These are phyloP conservation scores for Mugil cephalus DNA, from an alignment of 2,113 vertebrate genomes.

Conservation along the genomic window DNA sequence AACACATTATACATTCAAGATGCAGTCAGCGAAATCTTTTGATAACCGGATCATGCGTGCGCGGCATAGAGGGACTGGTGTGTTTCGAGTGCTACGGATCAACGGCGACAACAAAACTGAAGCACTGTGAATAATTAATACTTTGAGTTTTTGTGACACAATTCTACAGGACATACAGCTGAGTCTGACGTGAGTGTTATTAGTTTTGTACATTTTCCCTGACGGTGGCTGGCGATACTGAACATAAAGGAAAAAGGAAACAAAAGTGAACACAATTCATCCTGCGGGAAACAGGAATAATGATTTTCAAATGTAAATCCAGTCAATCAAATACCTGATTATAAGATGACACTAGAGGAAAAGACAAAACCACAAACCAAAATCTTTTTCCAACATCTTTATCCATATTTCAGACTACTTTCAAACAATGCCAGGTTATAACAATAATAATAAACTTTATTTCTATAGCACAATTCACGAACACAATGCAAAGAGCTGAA, in stretches of 20 bases:
- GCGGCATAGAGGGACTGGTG: constrained; percentile 34
- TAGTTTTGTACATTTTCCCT: not conserved
- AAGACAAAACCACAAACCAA: no score
- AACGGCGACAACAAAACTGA: constrained; percentile 52
- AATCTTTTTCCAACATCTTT: no score
- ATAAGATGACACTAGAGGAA: no score
- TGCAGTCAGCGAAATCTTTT: constrained; percentile 59
- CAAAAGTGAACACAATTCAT: not conserved
- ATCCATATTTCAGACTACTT: no score
- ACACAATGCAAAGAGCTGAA: no score
- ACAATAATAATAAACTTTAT: no score
- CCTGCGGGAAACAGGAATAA: not conserved
- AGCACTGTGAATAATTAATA: constrained; percentile 46
- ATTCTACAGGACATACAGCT: not conserved
- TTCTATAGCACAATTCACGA: no score
- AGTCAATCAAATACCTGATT: no score
- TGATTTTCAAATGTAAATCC: no score
- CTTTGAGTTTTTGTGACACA: not conserved
- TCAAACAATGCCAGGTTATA: no score
- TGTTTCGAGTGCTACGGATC: constrained; percentile 53
- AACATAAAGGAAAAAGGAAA: not conserved
- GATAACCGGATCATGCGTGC: constrained; percentile 44
- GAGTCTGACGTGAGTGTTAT: not conserved
- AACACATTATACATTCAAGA: constrained; percentile 55
- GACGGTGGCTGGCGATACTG: not conserved